These are phyloP conservation scores for Zygothrica quintamaculata DNA, from an alignment of 2,888 invertebrate species.

Conservation along the genomic window DNA sequence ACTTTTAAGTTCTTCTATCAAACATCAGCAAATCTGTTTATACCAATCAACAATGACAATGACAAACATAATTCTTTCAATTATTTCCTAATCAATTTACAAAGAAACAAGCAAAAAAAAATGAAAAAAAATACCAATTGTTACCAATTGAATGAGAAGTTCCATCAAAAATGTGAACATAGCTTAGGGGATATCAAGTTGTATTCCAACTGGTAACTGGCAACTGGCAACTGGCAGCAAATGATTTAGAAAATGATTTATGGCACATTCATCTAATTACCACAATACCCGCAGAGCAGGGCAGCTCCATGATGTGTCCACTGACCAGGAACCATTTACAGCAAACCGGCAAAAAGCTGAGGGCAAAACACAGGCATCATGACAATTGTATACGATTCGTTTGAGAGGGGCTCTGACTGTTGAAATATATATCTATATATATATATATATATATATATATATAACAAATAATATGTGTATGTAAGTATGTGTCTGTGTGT, in stretches of 20 bases:
- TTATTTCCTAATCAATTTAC: slow-evolving; percentile 5
- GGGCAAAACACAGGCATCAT: slow-evolving; percentile 52
- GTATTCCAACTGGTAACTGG: slow-evolving; percentile 39
- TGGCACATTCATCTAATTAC: slow-evolving; percentile 78
- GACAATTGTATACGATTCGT: slow-evolving; percentile 69
- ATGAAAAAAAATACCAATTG: neutral
- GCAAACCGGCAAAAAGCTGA: slow-evolving; percentile 57
- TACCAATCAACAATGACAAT: neutral
- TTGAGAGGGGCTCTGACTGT: slow-evolving; percentile 26
- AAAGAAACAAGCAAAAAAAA: neutral
- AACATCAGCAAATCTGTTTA: too few relatives aligned
- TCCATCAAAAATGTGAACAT: slow-evolving; percentile 29
- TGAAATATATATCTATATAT: slow-evolving; percentile 12
- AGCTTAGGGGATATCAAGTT: slow-evolving; percentile 22
- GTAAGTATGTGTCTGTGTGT: slow-evolving; percentile 32
- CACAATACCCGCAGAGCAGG: slow-evolving; percentile 60
- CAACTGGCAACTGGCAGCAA: slow-evolving; percentile 51
- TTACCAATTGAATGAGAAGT: slow-evolving; percentile 15
- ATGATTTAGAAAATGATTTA: slow-evolving; percentile 78
- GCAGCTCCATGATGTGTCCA: slow-evolving; percentile 18
- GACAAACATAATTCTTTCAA: neutral
- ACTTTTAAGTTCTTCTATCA: too few relatives aligned
- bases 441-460: slow-evolving; percentile 7
- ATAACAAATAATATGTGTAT: slow-evolving; percentile 6
- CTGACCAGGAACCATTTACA: slow-evolving; percentile 46